These are phyloP conservation scores for Odontophorus gujanensis DNA, from an alignment of 2,113 vertebrate species.

Conservation along the genomic window DNA sequence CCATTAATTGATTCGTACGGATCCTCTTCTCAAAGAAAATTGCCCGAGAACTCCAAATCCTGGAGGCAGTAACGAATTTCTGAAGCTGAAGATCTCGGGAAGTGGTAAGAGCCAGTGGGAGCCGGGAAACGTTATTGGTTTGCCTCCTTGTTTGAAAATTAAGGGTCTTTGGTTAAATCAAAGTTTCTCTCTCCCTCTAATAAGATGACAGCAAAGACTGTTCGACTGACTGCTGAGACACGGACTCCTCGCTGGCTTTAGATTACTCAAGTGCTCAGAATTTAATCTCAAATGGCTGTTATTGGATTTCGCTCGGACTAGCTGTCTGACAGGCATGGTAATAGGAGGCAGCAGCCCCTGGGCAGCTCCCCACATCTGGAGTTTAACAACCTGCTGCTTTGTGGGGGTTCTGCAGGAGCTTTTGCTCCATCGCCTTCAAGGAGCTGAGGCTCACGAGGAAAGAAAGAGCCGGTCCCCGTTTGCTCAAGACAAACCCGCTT, in stretches of 20 bases:
- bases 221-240: slow-evolving; percentile 65
- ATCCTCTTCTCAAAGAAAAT: slow-evolving; percentile 17
- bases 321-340: neutral
- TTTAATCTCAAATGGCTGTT: slow-evolving; percentile 71
- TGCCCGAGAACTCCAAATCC: slow-evolving; percentile 21
- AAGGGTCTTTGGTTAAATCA: slow-evolving; percentile 69
- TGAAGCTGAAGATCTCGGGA: neutral
- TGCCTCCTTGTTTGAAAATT: slow-evolving; percentile 62
- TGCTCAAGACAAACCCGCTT: neutral
- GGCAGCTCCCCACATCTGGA: neutral
- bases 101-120: slow-evolving; percentile 19
- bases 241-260: slow-evolving; percentile 61
- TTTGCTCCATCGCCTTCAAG: neutral
- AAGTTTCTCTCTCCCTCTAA: slow-evolving; percentile 72
- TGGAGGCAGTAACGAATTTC: neutral
- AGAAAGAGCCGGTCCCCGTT: neutral
- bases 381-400: neutral
- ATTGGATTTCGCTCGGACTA: slow-evolving; percentile 30
- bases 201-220: slow-evolving; percentile 67
- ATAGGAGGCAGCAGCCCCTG: neutral
- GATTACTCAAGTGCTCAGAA: slow-evolving; percentile 66
- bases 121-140: slow-evolving; percentile 14
- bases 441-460: neutral
- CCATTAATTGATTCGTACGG: slow-evolving; percentile 35
- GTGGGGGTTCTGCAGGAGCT: fast-evolving